A percentile compares a stretch with the other conserved stretches of the same genome.
These are phyloP conservation scores for Diogma glabrata DNA, from an alignment of 2,888 invertebrate species.

Conservation along the genomic window DNA sequence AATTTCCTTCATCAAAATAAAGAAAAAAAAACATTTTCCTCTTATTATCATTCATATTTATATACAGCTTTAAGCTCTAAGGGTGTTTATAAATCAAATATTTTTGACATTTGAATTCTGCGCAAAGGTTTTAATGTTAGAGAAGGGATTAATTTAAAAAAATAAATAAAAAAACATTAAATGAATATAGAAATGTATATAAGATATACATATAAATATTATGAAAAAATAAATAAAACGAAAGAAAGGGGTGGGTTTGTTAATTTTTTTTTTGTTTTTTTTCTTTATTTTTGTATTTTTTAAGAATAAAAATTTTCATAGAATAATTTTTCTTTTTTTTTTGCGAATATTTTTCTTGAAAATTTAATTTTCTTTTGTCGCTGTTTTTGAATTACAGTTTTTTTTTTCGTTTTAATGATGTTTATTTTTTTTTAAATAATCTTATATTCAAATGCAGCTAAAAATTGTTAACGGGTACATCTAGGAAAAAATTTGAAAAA, in stretches of 20 bases:
- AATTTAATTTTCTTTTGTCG: slow-evolving; percentile 9
- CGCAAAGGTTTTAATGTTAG: slow-evolving; percentile 16
- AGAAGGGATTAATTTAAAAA: slow-evolving; percentile 18
- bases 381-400: slow-evolving; percentile 9
- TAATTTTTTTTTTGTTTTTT: slow-evolving; percentile 8
- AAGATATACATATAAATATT: too few relatives aligned
- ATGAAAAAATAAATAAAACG: slow-evolving; percentile 8
- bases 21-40: slow-evolving; percentile 3
- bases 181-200: slow-evolving; percentile 2
- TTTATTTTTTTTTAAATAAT: slow-evolving; percentile 8
- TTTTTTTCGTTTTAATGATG: slow-evolving; percentile 7
- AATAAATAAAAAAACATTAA: slow-evolving; percentile 12
- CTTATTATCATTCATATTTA: slow-evolving; percentile 16
- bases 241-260: slow-evolving; percentile 7
- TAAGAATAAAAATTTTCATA: too few relatives aligned
- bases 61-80: slow-evolving; percentile 17
- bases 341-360: neutral
- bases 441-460: slow-evolving; percentile 9
- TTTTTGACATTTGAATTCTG: slow-evolving; percentile 22
- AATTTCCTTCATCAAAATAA: slow-evolving; percentile 8
- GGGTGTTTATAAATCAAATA: slow-evolving; percentile 22
- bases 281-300: slow-evolving; percentile 2
- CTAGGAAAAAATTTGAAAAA: too few relatives aligned
- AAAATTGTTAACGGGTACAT: too few relatives aligned
- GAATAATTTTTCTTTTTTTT: neutral